Base-by-base conservation (phyloP, 2,888 invertebrate genomes). In the Drosophila infuscata region DNA sequence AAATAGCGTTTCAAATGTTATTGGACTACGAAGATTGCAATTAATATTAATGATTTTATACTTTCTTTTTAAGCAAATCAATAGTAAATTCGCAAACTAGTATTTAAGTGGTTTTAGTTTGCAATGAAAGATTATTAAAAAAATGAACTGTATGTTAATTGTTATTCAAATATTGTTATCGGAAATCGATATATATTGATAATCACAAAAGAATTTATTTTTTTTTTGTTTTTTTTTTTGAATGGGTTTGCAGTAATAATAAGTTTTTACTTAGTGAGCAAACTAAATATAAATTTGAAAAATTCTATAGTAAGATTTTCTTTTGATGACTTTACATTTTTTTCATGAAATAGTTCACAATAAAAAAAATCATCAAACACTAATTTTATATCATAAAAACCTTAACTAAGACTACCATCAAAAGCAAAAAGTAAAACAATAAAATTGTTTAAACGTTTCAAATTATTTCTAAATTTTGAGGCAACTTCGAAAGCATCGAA, bases 401-500 rank as follows among this genome's bases (percentile, higher is more conserved):
- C 5, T 5, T 15, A 20, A 25, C 25, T 15, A 25, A 33, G 25
- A 61, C 36, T 17, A 25, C 57, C 20, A 17, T 61, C 62, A 74
- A 53, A 41, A 62, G 43, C 60, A 66, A 53, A 54, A 48, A 65
- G 63, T 49, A 52, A 56, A 74, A 74, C 65, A 79, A 83, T 84
- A 81, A 82, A 88, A 88, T 79, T 66, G 58, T 69, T 85, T 83
- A 83, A 88, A 85, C 75, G 82, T 83, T 83, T 82, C 43, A 70
- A 83, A 85, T 88, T 83, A 83, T 88, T 89, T 89, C 83, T 82
- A 83, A 88, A 87, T 88, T 88, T 88, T 57, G 51, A 32, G 51
- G 17, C 38, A 52, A 6, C 35, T 8, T 46, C 15, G 25, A 25
- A 20, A 46, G 12, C 36, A 56, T 36, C 29, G 20, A 25, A 25